A percentile compares a stretch with the other conserved stretches of the same genome.
Evolutionary conservation across 2,888 invertebrate species (phyloP).

Genomic region (Drosophila prolongata): DNA sequence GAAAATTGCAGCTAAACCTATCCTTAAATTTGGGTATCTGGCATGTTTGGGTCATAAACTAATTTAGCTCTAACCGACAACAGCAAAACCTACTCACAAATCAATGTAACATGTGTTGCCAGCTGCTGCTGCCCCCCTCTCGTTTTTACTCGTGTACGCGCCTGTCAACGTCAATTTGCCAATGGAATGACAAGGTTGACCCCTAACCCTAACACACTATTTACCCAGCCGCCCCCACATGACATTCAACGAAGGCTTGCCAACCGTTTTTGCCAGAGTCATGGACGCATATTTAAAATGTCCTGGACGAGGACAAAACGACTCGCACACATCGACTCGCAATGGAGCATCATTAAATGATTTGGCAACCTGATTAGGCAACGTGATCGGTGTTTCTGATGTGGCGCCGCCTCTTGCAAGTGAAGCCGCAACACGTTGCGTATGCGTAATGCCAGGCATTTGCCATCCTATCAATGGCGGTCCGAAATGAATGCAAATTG

Average conservation of each 20-base stretch:
- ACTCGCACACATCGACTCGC: background rate
- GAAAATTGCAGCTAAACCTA: constrained; percentile 3
- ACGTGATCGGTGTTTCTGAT: constrained; percentile 40
- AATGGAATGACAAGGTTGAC: constrained; percentile 34
- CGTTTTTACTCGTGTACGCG: constrained; percentile 15
- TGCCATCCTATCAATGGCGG: constrained; percentile 38
- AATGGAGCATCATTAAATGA: constrained; percentile 59
- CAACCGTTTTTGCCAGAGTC: constrained; percentile 24
- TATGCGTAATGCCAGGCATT: constrained; percentile 27
- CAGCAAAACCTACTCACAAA: constrained; percentile 43
- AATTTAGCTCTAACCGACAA: constrained; percentile 37
- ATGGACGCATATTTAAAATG: constrained; percentile 41
- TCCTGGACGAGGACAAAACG: constrained; percentile 7
- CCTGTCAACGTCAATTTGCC: constrained; percentile 62
- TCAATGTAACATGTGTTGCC: constrained; percentile 54
- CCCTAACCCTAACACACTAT: constrained; percentile 14
- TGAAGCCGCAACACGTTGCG: constrained; percentile 35
- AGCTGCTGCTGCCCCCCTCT: constrained; percentile 17
- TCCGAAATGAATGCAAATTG: constrained; percentile 45
- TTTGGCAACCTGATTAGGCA: constrained; percentile 60
- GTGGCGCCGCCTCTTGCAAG: background rate
- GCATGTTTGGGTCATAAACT: constrained; percentile 26
- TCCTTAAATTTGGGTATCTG: constrained; percentile 15
- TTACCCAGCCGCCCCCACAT: constrained; percentile 7
- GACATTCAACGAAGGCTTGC: constrained; percentile 19